Percentiles rank a stretch among this genome's conserved stretches.
phyloP scores from a whole-genome alignment of 2,888 invertebrate genomes.

The Platypus cylindrus region DNA sequence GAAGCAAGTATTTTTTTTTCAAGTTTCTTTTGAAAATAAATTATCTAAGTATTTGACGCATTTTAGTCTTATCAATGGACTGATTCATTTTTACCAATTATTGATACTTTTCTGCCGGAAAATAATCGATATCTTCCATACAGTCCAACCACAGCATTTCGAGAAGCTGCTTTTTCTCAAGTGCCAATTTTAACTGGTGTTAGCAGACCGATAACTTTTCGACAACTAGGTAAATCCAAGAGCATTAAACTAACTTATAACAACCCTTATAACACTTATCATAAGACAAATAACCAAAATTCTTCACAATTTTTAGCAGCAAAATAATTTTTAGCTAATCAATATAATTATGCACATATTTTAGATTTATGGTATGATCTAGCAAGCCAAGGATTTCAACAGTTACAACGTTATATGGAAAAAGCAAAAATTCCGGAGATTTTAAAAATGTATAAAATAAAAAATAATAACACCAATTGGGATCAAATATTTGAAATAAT shows the following conservation, averaged over 20 bases:
- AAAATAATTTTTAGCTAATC: not conserved
- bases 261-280: not conserved
- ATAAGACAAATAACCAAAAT: not conserved
- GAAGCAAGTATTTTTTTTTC: constrained; percentile 26
- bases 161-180: constrained; percentile 40
- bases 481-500: constrained; percentile 35
- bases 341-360: constrained; percentile 19
- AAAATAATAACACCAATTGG: constrained; percentile 18
- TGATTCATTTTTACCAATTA: constrained; percentile 46
- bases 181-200: constrained; percentile 57
- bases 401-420: constrained; percentile 45
- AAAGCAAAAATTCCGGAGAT: constrained; percentile 46
- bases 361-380: constrained; percentile 48
- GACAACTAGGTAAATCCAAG: constrained; percentile 23
- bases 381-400: constrained; percentile 40
- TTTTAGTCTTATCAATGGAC: constrained; percentile 45
- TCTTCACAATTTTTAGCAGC: too few relatives aligned
- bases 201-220: constrained; percentile 39
- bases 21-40: not conserved
- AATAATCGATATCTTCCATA: constrained; percentile 48
- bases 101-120: constrained; percentile 48
- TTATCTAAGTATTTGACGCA: constrained; percentile 24
- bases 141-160: constrained; percentile 41
- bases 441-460: constrained; percentile 36
- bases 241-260: constrained; percentile 2